Base-by-base conservation (phyloP, 2,888 invertebrate species). In the Zygogramma bicolorata region DNA sequence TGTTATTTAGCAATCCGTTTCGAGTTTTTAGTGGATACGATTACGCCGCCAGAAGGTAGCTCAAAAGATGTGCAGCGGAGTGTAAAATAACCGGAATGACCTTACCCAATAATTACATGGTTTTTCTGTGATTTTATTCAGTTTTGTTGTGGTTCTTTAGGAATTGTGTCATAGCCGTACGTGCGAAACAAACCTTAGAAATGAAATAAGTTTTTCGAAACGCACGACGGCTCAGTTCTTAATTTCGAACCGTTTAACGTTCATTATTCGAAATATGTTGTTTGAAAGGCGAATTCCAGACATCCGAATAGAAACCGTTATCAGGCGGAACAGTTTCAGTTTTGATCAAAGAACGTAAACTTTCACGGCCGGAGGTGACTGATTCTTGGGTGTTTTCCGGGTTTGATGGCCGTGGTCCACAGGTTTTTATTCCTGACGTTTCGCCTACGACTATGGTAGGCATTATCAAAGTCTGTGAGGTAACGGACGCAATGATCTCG, bases 1-100 rank as follows among this genome's bases (percentile, higher is more conserved):
- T 46, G 46, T 46, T 46, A 3, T 20, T 20, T 18, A 18, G 46
- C 10, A 46, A 46, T 20, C 18, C 7, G 10, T 3, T 20, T 46
- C 8, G n/a, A 7, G 53, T 65, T 65, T 57, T 38, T 57, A 31
- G 34, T 57, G 34, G 2, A 40, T 57, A 25, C 38, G 57, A 62
- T 65, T 71, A 53, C 68, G 58, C 61, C 65, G 65, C 65, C 53
- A 42, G 65, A 68, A 68, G 65, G 31, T 68, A 46, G 57, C 68
- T 68, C 58, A 59, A 68, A 68, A 73, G 70, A 66, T 76, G 79
- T 79, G 76, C 78, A 83, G 65, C 81, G 79, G 74, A 83, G 81
- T 82, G 82, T 82, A 79, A 83, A 84, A 82, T 83, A 77, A 83
- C 81, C 80, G 75, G 80, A 77, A 80, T 81, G 82, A 83, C 84